These are phyloP conservation scores for Spodoptera litura DNA, from an alignment of 1,140 invertebrate genomes.

Conservation along the genomic window DNA sequence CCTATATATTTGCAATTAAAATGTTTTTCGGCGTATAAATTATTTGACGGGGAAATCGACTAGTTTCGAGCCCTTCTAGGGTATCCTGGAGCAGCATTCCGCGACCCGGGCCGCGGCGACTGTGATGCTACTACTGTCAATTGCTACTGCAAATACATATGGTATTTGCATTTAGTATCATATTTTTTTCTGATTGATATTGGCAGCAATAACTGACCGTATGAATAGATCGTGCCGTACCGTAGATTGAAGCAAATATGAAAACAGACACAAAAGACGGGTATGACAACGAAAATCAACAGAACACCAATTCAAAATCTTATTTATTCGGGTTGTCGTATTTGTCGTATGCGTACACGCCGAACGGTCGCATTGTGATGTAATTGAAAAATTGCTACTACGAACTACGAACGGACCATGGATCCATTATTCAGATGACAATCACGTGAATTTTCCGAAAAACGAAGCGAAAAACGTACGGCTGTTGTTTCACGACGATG, in stretches of 20 bases:
- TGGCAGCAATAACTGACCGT: not conserved
- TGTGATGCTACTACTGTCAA: no score
- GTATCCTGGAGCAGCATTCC: no score
- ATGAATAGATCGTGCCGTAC: not conserved
- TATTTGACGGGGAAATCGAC: no score
- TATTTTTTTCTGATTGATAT: no score
- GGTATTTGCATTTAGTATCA: no score
- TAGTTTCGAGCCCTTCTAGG: no score
- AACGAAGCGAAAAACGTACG: conserved; percentile 79
- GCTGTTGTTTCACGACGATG: conserved; percentile 78
- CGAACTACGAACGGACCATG: conserved; percentile 65
- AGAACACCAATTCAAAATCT: conserved; percentile 25
- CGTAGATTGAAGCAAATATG: not conserved
- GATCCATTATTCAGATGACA: conserved; percentile 81
- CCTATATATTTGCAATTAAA: no score
- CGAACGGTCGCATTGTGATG: conserved; percentile 66
- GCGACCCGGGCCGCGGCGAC: no score
- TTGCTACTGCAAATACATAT: no score
- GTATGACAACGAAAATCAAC: conserved; percentile 24
- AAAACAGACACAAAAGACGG: conserved; percentile 33
- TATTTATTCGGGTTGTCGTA: conserved; percentile 38
- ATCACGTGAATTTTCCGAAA: conserved; percentile 81
- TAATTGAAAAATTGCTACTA: conserved; percentile 80
- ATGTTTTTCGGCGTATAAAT: no score
- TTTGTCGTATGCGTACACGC: conserved; percentile 31